phyloP scores from a whole-genome alignment of 2,797 vertebrate genomes.

The Urosaurus nigricauda region DNA sequence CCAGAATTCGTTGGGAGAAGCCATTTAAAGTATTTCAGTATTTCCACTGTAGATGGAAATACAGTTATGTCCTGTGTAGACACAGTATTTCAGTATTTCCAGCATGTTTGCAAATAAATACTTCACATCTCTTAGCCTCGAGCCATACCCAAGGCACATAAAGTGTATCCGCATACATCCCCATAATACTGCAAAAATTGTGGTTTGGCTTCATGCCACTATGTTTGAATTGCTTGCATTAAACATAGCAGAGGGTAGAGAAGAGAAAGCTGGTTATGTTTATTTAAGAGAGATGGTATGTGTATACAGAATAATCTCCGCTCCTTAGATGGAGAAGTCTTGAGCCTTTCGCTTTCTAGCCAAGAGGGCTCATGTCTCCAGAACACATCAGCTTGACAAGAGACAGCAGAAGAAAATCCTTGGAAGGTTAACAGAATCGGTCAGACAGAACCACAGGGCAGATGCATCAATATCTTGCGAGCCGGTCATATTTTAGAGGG shows the following conservation, averaged over 20 bases:
- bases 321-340: slow-evolving; percentile 70
- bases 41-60: no score
- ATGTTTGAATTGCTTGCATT: not conserved
- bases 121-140: not conserved
- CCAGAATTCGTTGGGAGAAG: not conserved
- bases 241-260: slow-evolving; percentile 22
- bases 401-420: slow-evolving; percentile 15
- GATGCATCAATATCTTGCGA: slow-evolving; percentile 4
- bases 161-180: not conserved
- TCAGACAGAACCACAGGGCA: not conserved
- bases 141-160: not conserved
- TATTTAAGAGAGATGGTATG: slow-evolving; percentile 62
- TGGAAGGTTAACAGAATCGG: slow-evolving; percentile 14
- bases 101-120: no score
- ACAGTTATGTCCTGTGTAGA: not conserved
- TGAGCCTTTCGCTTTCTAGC: slow-evolving; percentile 66
- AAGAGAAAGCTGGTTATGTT: slow-evolving; percentile 56
- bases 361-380: slow-evolving; percentile 52
- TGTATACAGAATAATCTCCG: slow-evolving; percentile 61
- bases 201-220: not conserved
- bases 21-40: not conserved
- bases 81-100: not conserved
- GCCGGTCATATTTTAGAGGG: slow-evolving; percentile 15
- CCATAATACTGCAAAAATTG: not conserved
- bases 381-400: slow-evolving; percentile 34